Conservation (phyloP, 2,888 invertebrate genomes). For the Euzophera pinguis region DNA sequence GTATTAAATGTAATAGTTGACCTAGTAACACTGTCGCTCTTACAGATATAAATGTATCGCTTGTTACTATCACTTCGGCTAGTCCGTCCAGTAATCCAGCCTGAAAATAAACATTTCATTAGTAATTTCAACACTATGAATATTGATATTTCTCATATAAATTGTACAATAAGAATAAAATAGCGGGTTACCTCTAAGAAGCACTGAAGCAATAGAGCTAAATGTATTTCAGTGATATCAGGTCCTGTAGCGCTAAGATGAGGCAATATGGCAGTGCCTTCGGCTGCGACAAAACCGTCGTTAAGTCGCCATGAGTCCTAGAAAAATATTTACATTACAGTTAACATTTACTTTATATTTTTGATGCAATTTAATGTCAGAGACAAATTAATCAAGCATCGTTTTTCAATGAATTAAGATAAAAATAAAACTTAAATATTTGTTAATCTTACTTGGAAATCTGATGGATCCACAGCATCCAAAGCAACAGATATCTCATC, state of each 20-base stretch:
- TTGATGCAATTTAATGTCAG: too few relatives aligned
- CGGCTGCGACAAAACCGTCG: constrained; percentile 97
- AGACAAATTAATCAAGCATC: too few relatives aligned
- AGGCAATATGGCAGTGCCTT: constrained; percentile 92
- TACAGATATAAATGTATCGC: constrained; percentile 94
- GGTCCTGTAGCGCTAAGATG: constrained; percentile 91
- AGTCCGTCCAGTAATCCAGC: constrained; percentile 92
- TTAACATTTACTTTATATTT: not conserved
- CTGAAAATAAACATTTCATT: constrained; percentile 38
- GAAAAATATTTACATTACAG: not conserved
- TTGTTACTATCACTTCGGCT: constrained; percentile 93
- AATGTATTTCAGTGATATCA: constrained; percentile 94
- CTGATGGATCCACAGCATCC: constrained; percentile 92
- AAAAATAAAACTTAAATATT: not conserved
- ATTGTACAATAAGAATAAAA: not conserved
- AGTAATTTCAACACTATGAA: not conserved
- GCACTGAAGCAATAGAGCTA: constrained; percentile 92
- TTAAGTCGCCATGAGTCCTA: constrained; percentile 92
- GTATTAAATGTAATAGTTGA: constrained; percentile 92
- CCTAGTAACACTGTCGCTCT: constrained; percentile 94
- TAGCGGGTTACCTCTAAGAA: constrained; percentile 85
- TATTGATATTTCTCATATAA: not conserved
- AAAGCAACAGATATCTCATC: constrained; percentile 94
- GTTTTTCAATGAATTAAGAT: too few relatives aligned
- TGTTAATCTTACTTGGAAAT: constrained; percentile 76